phyloP scores from a whole-genome alignment of 2,888 invertebrate species.

The Phyllotreta striolata region DNA sequence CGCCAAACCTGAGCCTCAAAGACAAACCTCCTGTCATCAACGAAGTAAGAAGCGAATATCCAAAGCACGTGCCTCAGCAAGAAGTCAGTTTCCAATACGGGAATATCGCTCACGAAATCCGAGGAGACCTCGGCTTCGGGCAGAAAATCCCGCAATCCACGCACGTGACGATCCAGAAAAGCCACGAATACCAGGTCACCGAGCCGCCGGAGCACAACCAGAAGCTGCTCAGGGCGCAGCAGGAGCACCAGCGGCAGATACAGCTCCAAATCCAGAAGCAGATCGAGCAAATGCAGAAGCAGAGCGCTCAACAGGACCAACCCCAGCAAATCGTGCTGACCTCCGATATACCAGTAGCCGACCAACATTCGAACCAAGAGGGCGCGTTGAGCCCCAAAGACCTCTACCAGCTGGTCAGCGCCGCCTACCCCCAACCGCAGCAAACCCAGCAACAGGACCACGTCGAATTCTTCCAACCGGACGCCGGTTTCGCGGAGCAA shows the following conservation, averaged over 20 bases:
- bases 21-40: conserved; percentile 69
- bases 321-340: conserved; percentile 42
- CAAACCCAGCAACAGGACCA: conserved; percentile 45
- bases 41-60: conserved; percentile 44
- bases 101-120: conserved; percentile 5
- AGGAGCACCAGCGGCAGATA: conserved; percentile 50
- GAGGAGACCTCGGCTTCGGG: conserved; percentile 12
- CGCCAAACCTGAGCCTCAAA: conserved; percentile 78
- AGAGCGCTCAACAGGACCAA: conserved; percentile 48
- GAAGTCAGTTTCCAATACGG: conserved; percentile 33
- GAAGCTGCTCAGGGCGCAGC: conserved; percentile 34
- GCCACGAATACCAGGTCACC: conserved; percentile 65
- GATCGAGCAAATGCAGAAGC: conserved; percentile 36
- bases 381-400: conserved; percentile 41
- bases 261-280: conserved; percentile 39
- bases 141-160: conserved; percentile 22
- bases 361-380: too few relatives aligned
- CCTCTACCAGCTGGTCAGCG: conserved; percentile 38
- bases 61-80: conserved; percentile 25
- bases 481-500: conserved; percentile 59
- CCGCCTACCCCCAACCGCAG: conserved; percentile 37
- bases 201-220: conserved; percentile 60
- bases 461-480: conserved; percentile 57
- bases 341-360: background rate
- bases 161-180: conserved; percentile 36